Evolutionary conservation across 2,113 vertebrate genomes (phyloP).

Genomic region (Zosterops borbonicus): DNA sequence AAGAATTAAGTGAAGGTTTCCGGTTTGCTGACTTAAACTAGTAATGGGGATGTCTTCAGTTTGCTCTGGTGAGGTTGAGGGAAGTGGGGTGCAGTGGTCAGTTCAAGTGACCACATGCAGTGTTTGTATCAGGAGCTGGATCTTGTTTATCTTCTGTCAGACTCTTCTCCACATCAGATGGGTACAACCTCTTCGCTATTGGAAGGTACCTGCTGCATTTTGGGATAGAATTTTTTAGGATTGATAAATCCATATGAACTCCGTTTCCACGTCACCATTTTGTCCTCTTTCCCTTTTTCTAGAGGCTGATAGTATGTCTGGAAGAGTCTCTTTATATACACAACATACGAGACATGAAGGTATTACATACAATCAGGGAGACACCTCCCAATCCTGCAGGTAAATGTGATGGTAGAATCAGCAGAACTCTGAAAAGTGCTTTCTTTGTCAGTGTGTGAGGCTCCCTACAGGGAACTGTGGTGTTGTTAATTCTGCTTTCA

Average conservation of each 20-base stretch:
- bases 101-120: not conserved
- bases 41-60: not conserved
- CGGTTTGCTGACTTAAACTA: not conserved
- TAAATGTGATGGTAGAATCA: conserved; percentile 29
- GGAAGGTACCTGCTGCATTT: not conserved
- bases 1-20: not conserved
- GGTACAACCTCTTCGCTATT: not conserved
- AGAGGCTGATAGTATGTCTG: conserved; percentile 98
- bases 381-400: conserved; percentile 96
- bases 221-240: not conserved
- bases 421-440: not conserved
- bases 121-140: not conserved
- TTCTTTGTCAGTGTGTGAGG: fast-evolving
- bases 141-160: not conserved
- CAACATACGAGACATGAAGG: conserved; percentile 99
- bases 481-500: not conserved
- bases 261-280: not conserved
- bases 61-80: not conserved
- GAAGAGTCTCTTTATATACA: conserved; percentile 98
- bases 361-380: conserved; percentile 98
- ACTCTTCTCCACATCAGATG: not conserved
- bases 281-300: not conserved
- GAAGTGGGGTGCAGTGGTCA: not conserved
- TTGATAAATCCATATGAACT: not conserved
- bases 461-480: not conserved